Base-by-base conservation (phyloP, 2,797 vertebrate species). In the Pseudocheirus occidentalis region DNA sequence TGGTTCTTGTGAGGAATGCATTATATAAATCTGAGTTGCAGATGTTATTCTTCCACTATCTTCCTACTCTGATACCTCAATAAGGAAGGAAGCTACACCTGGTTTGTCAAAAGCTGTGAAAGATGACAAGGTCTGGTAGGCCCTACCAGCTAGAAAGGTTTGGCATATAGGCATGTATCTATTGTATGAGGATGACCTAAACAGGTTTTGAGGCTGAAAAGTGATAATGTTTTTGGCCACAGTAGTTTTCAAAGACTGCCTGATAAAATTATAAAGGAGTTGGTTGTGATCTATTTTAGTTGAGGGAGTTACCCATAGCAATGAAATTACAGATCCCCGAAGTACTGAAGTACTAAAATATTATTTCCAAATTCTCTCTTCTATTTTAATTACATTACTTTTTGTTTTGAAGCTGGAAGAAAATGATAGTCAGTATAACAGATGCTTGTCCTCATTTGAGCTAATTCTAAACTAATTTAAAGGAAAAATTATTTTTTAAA, bases 351-450 rank as follows among this genome's bases (percentile, higher is more conserved):
- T 81, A 81, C 40, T 46, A 24, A 46, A 81, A 24, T 27, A n/a
- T 40, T 81, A 81, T 81, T 81, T 4, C 21, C 21, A 81, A 46
- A 40, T 81, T 46, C 21, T 46, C 40, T 24, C 58, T 94, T 93
- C 92, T 91, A 90, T 56, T 13, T 93, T 24, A 91, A 57, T 90
- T 93, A 96, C 56, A 90, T 27, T 46, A 59, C 29, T 73, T n/a
- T 92, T 62, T 94, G 94, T 94, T 28, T n/a, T 93, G 91, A 40
- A 29, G 57, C 46, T 58, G 11, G 55, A 55, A 95, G 57, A 97
- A 58, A 40, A 18, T 94, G 34, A 9, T 91, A 92, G 66, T 57
- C 95, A n/a, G 59, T 34, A 89, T 55, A 9, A 94, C 0, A 92
- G 1, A 55, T 34, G 92, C 91, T 57, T 95, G 81, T 59, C 40